Conservation (phyloP, 2,113 vertebrate species). For the Pachycephala philippinensis region DNA sequence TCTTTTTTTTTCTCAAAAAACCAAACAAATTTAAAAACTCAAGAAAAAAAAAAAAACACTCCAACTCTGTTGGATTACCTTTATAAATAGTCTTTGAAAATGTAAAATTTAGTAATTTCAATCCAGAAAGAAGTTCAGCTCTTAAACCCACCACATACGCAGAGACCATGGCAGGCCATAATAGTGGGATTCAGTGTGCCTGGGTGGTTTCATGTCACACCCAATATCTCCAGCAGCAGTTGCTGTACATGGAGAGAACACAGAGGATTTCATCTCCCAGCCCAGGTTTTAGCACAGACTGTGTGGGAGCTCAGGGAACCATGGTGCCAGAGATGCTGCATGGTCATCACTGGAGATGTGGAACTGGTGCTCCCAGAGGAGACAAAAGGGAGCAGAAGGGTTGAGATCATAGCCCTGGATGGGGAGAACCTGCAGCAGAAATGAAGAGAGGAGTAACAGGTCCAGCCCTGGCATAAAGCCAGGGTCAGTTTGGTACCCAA, state of each 20-base stretch:
- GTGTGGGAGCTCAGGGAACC: not conserved
- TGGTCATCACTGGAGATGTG: not conserved
- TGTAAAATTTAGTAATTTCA: not conserved
- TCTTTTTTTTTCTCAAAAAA: not conserved
- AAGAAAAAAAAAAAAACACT: not conserved
- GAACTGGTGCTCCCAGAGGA: accelerated
- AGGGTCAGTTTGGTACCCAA: not conserved
- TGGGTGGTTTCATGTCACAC: not conserved
- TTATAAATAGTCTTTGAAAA: not conserved
- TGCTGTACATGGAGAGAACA: not conserved
- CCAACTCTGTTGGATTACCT: not conserved
- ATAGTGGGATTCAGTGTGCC: not conserved
- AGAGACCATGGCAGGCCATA: not conserved
- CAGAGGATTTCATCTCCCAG: not conserved
- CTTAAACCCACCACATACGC: not conserved
- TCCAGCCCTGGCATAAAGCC: not conserved
- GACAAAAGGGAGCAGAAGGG: not conserved
- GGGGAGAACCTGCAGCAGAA: not conserved
- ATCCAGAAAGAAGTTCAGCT: not conserved
- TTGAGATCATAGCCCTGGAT: not conserved
- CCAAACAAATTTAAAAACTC: not conserved
- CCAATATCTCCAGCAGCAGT: not conserved
- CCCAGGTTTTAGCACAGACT: not conserved
- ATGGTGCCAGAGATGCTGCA: not conserved
- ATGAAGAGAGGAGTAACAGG: not conserved